These are phyloP conservation scores for Leptobrachium ailaonicum DNA, from an alignment of 2,113 vertebrate genomes.

Conservation along the genomic window DNA sequence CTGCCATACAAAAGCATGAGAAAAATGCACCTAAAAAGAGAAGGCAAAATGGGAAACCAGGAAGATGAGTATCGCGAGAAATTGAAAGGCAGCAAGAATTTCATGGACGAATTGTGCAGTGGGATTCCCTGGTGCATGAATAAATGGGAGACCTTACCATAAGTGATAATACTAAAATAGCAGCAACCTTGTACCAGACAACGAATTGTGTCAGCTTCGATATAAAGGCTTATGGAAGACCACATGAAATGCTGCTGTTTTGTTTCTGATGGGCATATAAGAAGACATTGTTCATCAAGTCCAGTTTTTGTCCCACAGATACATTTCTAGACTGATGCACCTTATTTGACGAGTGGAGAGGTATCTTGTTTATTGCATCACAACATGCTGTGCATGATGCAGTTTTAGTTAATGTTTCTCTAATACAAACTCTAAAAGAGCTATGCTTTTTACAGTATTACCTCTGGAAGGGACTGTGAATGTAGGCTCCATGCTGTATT, in stretches of 20 bases:
- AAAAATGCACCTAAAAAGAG: neutral
- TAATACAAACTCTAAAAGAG: constrained; percentile 8
- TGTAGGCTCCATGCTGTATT: neutral
- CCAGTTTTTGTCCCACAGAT: too few relatives aligned
- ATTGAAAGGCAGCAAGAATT: neutral
- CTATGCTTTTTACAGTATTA: constrained; percentile 16
- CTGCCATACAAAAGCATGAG: neutral
- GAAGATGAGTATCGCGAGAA: neutral
- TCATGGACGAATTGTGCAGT: too few relatives aligned
- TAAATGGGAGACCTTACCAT: too few relatives aligned
- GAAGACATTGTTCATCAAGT: too few relatives aligned
- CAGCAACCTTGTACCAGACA: too few relatives aligned
- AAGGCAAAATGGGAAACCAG: neutral
- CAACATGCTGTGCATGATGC: constrained; percentile 30
- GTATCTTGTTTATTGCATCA: neutral
- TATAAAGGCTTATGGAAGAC: neutral
- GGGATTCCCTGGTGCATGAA: too few relatives aligned
- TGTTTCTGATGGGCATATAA: too few relatives aligned
- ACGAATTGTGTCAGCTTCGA: too few relatives aligned
- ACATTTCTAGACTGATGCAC: too few relatives aligned
- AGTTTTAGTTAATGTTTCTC: neutral
- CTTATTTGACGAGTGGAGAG: too few relatives aligned
- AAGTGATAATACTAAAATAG: too few relatives aligned
- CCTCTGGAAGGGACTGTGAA: constrained; percentile 13
- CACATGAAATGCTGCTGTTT: neutral